Conservation (phyloP, 1,140 invertebrate species). For the Dreissena rostriformis region DNA sequence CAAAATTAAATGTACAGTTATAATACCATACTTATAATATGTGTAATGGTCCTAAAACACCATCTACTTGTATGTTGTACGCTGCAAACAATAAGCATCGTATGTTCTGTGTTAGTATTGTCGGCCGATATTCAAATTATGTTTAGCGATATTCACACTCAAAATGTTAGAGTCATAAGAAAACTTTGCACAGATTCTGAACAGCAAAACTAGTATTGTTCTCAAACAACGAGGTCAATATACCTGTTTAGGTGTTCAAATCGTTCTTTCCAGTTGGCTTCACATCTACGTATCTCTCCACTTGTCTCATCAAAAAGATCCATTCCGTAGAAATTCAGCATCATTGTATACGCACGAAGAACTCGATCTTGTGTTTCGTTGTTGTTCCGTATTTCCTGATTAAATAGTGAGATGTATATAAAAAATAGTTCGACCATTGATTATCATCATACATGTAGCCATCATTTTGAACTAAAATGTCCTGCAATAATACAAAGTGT, state of each 20-base stretch:
- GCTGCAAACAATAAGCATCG: background rate
- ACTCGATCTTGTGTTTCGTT: background rate
- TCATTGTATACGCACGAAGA: conserved; percentile 10
- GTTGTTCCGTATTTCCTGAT: conserved; percentile 1
- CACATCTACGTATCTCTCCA: background rate
- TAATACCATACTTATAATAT: no score
- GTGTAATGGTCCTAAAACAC: background rate
- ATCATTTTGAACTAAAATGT: no score
- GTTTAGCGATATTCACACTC: background rate
- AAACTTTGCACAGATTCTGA: background rate
- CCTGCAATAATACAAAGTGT: no score
- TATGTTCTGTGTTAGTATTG: background rate
- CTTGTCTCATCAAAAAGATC: background rate
- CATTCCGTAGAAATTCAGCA: conserved; percentile 34
- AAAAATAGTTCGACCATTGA: no score
- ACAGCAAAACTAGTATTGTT: background rate
- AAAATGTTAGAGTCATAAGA: background rate
- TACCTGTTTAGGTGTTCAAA: conserved; percentile 19
- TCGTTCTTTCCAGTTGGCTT: conserved; percentile 8
- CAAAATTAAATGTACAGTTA: no score
- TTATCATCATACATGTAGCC: no score
- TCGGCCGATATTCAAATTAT: no score
- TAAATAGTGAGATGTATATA: background rate
- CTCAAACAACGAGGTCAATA: background rate
- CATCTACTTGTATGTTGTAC: background rate